A percentile compares a stretch with the other conserved stretches of the same genome.
These are phyloP conservation scores for Hypomesus transpacificus DNA, from an alignment of 2,113 vertebrate genomes.

Conservation along the genomic window DNA sequence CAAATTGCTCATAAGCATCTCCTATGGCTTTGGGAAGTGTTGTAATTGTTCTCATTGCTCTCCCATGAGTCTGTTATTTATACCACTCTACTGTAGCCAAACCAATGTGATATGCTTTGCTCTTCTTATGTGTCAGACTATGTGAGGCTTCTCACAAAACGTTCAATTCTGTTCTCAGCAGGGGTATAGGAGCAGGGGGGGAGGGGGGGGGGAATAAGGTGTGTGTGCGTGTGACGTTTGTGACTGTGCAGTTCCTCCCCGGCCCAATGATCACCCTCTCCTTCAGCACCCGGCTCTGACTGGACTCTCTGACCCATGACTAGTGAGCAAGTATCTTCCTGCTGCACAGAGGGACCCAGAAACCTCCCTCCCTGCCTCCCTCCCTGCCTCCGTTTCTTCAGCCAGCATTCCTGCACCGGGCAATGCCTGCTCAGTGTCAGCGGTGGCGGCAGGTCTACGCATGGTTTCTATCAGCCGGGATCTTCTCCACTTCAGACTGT, in stretches of 20 bases:
- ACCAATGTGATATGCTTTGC: background rate
- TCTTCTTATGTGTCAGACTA: background rate
- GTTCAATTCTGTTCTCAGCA: background rate
- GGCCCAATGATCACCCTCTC: no score
- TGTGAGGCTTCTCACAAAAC: background rate
- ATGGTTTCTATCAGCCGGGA: constrained; percentile 26
- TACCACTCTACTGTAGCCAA: background rate
- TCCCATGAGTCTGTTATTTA: background rate
- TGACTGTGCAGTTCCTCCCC: background rate
- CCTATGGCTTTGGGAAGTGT: background rate
- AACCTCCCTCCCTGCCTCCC: background rate
- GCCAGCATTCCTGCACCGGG: background rate
- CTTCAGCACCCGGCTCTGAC: background rate
- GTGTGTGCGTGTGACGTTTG: background rate
- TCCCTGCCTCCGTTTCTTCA: background rate
- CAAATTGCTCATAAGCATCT: background rate
- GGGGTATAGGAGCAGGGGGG: background rate
- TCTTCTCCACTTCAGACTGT: constrained; percentile 24
- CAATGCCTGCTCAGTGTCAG: constrained; percentile 4
- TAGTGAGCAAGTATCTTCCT: background rate
- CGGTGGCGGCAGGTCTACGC: background rate
- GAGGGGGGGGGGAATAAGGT: no score
- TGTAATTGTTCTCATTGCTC: background rate
- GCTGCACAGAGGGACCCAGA: background rate
- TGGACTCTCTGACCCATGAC: background rate